These are phyloP conservation scores for Pocillopora grandis DNA, from an alignment of 92 coral and sea anemone genomes.

Conservation along the genomic window DNA sequence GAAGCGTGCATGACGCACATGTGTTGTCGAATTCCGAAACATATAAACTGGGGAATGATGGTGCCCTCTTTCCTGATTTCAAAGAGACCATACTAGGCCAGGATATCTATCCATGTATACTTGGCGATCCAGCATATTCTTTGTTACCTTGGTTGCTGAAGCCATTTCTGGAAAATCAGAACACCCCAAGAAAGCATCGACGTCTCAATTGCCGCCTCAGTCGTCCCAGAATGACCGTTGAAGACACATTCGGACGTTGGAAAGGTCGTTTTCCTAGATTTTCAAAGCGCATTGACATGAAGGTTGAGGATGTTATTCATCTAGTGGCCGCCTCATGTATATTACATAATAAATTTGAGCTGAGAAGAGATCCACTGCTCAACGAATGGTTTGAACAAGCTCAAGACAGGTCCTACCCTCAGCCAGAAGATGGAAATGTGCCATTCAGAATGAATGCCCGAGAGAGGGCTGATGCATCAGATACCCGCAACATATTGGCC, in stretches of 20 bases:
- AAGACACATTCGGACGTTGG: constrained; percentile 58
- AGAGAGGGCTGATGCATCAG: too few relatives aligned
- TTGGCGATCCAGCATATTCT: constrained; percentile 55
- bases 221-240: constrained; percentile 58
- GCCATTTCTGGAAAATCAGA: constrained; percentile 37
- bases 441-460: too few relatives aligned
- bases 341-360: constrained; percentile 29
- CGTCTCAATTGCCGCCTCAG: constrained; percentile 50
- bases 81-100: constrained; percentile 14
- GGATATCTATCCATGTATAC: constrained; percentile 9
- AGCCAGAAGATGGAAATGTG: too few relatives aligned
- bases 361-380: constrained; percentile 1
- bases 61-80: constrained; percentile 36
- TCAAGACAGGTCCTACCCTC: too few relatives aligned
- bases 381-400: neutral
- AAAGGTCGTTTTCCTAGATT: constrained; percentile 54
- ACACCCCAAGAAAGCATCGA: constrained; percentile 39
- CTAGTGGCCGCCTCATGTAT: constrained; percentile 23
- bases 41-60: constrained; percentile 20
- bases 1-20: too few relatives aligned
- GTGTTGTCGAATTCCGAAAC: neutral
- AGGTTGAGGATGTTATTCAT: neutral
- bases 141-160: constrained; percentile 51
- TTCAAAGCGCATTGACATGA: constrained; percentile 48
- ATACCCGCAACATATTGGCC: too few relatives aligned